A percentile compares a stretch with the other conserved stretches of the same genome.
Evolutionary conservation across 2,797 vertebrate genomes (phyloP).

Genomic region (Acestrorhynchus altus): DNA sequence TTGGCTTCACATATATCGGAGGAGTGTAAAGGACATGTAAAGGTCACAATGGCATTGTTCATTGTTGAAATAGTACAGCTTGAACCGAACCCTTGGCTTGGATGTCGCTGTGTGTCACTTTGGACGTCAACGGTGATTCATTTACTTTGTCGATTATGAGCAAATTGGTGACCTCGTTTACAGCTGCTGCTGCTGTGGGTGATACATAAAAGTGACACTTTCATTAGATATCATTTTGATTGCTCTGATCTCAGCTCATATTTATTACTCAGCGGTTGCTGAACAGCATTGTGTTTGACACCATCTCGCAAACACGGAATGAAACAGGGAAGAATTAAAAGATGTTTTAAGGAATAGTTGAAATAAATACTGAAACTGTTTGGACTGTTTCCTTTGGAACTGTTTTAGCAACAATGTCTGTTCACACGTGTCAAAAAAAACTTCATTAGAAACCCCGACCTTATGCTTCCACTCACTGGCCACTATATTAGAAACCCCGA

Average conservation of each 20-base stretch:
- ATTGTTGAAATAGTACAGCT: background rate
- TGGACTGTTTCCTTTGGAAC: no score
- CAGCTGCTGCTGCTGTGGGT: background rate
- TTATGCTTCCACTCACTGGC: background rate
- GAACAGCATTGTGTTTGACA: background rate
- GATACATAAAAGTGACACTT: slow-evolving; percentile 14
- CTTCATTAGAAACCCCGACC: background rate
- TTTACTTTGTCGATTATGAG: background rate
- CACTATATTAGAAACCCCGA: background rate
- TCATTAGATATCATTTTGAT: background rate
- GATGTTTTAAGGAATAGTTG: background rate
- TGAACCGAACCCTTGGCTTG: background rate
- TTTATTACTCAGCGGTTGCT: background rate
- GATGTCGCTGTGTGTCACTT: background rate
- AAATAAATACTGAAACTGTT: background rate
- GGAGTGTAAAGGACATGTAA: no score
- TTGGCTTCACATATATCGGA: no score
- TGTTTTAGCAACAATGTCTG: no score
- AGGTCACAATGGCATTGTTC: no score
- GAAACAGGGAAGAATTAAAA: background rate
- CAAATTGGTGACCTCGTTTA: background rate
- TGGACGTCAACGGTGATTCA: background rate
- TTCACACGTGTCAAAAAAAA: no score
- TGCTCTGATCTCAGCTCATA: background rate
- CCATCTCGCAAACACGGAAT: background rate